These are phyloP conservation scores for Calliopum simillimum DNA, from an alignment of 2,888 invertebrate species.

Conservation along the genomic window DNA sequence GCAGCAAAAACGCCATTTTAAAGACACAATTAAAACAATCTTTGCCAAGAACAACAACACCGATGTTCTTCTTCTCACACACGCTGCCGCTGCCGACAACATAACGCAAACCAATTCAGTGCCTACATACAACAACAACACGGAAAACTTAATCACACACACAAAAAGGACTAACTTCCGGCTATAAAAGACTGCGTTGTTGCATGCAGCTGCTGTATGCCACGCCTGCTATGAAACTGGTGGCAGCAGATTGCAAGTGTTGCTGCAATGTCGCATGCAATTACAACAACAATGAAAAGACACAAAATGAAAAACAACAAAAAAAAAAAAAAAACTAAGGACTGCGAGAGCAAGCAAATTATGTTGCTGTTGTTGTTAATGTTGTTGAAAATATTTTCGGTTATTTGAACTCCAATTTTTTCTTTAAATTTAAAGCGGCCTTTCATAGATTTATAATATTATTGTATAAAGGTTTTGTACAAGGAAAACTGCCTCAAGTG, in stretches of 20 bases:
- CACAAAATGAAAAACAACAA: background rate
- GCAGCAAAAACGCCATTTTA: constrained; percentile 28
- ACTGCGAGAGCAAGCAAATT: constrained; percentile 3
- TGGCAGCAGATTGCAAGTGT: background rate
- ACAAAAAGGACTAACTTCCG: background rate
- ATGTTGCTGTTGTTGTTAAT: background rate
- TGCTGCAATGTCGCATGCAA: background rate
- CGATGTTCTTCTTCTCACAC: background rate
- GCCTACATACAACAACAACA: background rate
- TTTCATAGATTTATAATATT: no score
- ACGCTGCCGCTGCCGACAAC: background rate
- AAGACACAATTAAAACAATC: constrained; percentile 20
- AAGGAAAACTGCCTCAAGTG: no score
- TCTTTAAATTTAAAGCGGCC: no score
- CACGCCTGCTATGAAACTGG: no score
- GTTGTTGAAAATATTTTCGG: no score
- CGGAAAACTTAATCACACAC: background rate
- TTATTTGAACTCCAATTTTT: no score
- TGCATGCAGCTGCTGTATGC: background rate
- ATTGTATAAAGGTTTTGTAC: no score
- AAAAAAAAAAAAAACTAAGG: background rate
- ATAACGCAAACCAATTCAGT: background rate
- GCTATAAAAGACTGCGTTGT: background rate
- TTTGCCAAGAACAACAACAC: background rate
- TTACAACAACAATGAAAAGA: background rate